Percentiles rank a stretch among this genome's conserved stretches.
Evolutionary conservation across 2,113 vertebrate species (phyloP).

Genomic region (Sakesphorus luctuosus): DNA sequence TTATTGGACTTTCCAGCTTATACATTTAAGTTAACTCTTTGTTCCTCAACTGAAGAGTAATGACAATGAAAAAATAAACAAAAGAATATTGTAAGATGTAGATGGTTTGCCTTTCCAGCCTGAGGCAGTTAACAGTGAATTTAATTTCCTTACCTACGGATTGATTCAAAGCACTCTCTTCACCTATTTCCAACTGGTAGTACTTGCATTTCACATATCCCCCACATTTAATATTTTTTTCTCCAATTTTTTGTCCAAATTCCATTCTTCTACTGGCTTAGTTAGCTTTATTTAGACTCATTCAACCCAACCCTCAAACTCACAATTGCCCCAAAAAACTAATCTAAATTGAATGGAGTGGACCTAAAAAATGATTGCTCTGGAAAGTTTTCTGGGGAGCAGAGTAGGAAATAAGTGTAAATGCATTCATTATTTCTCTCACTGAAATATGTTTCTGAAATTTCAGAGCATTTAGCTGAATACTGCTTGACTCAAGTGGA

Average conservation of each 20-base stretch:
- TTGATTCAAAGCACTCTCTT: background rate
- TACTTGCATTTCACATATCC: background rate
- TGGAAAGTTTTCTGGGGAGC: background rate
- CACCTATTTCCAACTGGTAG: background rate
- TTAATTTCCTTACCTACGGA: background rate
- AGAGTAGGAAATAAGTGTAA: background rate
- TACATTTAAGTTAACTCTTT: background rate
- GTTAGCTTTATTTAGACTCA: background rate
- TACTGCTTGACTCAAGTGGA: background rate
- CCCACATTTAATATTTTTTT: too few species aligned
- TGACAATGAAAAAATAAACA: background rate
- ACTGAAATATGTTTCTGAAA: background rate
- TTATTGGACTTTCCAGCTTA: background rate
- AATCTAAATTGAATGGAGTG: background rate
- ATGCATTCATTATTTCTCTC: background rate
- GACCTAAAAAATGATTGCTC: background rate
- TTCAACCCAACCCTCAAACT: background rate
- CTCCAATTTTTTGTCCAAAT: background rate
- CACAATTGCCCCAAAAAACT: background rate
- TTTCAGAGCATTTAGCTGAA: background rate
- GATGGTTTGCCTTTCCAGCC: background rate
- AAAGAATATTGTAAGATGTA: background rate
- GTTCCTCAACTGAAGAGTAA: background rate
- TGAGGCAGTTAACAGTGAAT: background rate
- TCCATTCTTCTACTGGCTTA: background rate